Evolutionary conservation across 1,140 invertebrate species (phyloP).

Genomic region (Nylanderia fulva): DNA sequence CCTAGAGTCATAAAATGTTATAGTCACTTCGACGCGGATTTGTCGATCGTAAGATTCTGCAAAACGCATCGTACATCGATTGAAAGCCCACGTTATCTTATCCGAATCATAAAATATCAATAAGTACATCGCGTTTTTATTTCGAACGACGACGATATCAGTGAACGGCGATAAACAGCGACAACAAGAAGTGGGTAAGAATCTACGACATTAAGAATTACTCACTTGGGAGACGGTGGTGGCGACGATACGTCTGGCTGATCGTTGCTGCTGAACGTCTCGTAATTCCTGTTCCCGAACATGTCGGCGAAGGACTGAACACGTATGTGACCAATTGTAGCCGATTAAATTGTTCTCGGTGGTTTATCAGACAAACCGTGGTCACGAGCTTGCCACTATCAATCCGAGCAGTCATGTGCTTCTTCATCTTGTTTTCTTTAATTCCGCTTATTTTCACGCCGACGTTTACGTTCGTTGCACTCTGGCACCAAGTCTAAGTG

Average conservation of each 20-base stretch:
- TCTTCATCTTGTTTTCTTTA: conserved; percentile 66
- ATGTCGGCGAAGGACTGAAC: conserved; percentile 73
- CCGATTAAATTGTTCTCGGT: conserved; percentile 69
- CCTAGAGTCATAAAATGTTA: neutral
- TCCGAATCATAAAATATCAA: neutral
- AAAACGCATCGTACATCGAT: neutral
- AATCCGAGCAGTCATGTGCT: conserved; percentile 75
- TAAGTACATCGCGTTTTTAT: neutral
- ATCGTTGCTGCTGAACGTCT: conserved; percentile 68
- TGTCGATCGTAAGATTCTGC: neutral
- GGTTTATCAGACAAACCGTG: conserved; percentile 66
- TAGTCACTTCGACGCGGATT: neutral
- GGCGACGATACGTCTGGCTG: conserved; percentile 3
- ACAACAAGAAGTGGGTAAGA: neutral
- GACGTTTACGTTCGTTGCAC: neutral
- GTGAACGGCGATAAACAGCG: too few species aligned
- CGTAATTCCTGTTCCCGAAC: conserved; percentile 76
- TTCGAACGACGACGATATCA: neutral
- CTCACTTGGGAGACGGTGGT: neutral
- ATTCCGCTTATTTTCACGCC: conserved; percentile 65
- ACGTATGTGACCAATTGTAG: conserved; percentile 63
- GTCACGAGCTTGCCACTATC: conserved; percentile 76
- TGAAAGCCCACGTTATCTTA: conserved; percentile 13
- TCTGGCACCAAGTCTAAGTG: neutral
- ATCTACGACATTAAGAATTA: neutral